Evolutionary conservation across 1,140 invertebrate genomes (phyloP).

Genomic region (Heliothis virescens): DNA sequence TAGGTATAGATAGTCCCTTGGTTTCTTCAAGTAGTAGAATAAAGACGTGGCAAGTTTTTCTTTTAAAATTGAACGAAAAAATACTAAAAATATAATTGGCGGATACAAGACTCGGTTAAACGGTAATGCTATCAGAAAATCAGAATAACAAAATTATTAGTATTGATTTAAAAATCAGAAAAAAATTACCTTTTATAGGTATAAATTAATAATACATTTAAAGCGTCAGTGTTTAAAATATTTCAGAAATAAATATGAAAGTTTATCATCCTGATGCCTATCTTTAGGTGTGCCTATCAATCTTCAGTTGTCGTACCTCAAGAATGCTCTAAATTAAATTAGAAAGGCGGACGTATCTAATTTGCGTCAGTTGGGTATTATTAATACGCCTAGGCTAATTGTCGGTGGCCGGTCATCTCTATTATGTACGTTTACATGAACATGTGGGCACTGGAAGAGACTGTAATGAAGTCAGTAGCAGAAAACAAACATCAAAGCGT

Average conservation of each 20-base stretch:
- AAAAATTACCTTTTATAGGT: no score
- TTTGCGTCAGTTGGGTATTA: conserved; percentile 71
- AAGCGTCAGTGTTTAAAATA: no score
- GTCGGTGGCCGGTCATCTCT: conserved; percentile 75
- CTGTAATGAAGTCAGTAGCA: background rate
- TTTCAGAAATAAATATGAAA: conserved; percentile 5
- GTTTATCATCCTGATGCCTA: conserved; percentile 30
- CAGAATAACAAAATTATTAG: no score
- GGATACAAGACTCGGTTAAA: no score
- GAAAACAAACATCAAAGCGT: background rate
- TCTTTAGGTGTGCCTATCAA: conserved; percentile 50
- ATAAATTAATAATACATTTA: no score
- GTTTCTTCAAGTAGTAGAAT: no score
- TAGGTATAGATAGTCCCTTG: no score
- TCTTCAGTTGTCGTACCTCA: conserved; percentile 67
- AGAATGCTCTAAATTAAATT: conserved; percentile 77
- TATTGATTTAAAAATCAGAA: no score
- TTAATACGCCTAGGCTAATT: conserved; percentile 81
- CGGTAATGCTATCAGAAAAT: no score
- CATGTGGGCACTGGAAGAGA: conserved; percentile 57
- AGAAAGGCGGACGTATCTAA: conserved; percentile 77
- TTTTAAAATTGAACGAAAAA: no score
- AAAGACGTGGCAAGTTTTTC: no score
- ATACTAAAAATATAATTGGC: no score
- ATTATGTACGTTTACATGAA: conserved; percentile 59